Base-by-base conservation (phyloP, 2,888 invertebrate genomes). In the Meghimatium bilineatum region DNA sequence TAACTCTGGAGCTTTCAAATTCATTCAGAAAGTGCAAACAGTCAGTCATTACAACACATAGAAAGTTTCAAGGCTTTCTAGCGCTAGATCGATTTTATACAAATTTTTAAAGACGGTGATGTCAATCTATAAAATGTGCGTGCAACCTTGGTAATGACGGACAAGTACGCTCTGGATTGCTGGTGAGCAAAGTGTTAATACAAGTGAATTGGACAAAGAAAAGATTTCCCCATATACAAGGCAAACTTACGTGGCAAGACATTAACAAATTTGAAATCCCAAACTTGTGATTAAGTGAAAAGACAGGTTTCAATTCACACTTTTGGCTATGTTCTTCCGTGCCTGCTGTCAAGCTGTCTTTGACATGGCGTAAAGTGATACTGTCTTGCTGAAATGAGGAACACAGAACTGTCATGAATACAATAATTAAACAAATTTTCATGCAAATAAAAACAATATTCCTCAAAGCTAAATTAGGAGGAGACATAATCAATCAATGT, bases 211-310 rank as follows among this genome's bases (percentile, higher is more conserved):
- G 23, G 56, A 17, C 8, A 8, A n/a, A 63, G 12, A n/a, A 63
- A 23, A 63, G 6, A n/a, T n/a, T n/a, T n/a, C 60, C n/a, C n/a
- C 26, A 63, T 10, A 12, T 20, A 69, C 1, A 78, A 44, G 17
- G 29, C 26, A 38, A 72, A 72, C 77, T 80, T 52, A 86, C 86
- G 74, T 86, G 66, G 67, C 86, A 86, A 36, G 74, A 71, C 86
- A 86, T 86, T 20, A 84, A 44, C 20, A 86, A 72, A 49, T 82
- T 86, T n/a, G 79, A 74, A 74, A 77, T 78, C 8, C 84, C 86
- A 79, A 75, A 80, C 5, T 72, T 72, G 60, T 83, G 71, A 34
- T 44, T 34, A n/a, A 85, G 71, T 2, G 71, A 75, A 69, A 85
- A 85, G 26, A 36, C 3, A 14, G 85, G 83, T n/a, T 72, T 80